Percentiles rank a stretch among this genome's conserved stretches.
Evolutionary conservation across 2,888 invertebrate species (phyloP).

Genomic region (Pollenia griseotomentosa): DNA sequence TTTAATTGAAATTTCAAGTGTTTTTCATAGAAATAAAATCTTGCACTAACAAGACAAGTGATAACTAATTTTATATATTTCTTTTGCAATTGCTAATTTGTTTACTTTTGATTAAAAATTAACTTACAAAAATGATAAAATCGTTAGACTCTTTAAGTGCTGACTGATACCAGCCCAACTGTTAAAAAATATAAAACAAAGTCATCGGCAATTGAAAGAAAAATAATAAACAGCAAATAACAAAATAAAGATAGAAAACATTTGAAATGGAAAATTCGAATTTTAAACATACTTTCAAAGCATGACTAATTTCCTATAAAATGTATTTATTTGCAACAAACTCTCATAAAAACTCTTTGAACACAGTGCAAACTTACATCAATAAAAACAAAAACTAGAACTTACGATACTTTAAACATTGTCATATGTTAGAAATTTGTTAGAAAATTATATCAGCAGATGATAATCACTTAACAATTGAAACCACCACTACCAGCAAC

Average conservation of each 20-base stretch:
- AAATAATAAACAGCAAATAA: neutral
- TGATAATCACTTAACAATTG: conserved; percentile 67
- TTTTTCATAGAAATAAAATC: too few species aligned
- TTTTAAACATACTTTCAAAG: conserved; percentile 80
- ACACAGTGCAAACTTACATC: neutral
- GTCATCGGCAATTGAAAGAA: conserved; percentile 24
- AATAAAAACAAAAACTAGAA: neutral
- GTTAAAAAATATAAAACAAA: neutral
- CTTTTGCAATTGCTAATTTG: neutral
- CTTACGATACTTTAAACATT: conserved; percentile 66
- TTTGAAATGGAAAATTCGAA: conserved; percentile 60
- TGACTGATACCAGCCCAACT: neutral
- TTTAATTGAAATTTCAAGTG: too few species aligned
- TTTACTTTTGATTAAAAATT: conserved; percentile 25
- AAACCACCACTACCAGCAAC: conserved; percentile 50
- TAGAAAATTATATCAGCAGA: conserved; percentile 60
- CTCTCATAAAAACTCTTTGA: conserved; percentile 14
- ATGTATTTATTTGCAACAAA: conserved; percentile 51
- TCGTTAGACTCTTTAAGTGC: neutral
- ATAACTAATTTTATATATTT: neutral
- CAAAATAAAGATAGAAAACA: neutral
- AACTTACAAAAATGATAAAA: conserved; percentile 16
- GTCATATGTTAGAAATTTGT: conserved; percentile 79
- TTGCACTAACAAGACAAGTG: neutral
- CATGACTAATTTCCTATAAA: conserved; percentile 70